Base-by-base conservation (phyloP, 53 echinoderm and acorn worm genomes). In the Patiria pectinifera region DNA sequence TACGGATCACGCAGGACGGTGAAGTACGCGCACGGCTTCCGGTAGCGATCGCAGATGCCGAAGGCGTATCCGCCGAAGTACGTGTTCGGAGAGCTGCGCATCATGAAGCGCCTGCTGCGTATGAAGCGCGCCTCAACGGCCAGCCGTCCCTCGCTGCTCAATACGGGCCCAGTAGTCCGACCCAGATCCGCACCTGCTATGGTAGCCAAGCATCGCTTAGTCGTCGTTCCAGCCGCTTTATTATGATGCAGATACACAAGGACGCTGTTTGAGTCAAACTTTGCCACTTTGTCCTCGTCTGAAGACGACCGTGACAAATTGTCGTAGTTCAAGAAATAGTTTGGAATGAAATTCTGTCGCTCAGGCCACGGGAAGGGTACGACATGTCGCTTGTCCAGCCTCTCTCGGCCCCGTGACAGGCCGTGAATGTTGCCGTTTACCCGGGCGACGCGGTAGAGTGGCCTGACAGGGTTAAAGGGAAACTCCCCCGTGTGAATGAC, bases 31-130 rank as follows among this genome's bases (percentile, higher is more conserved):
- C 99, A 99, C 4, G 97, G 95, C 43, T 92, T 82, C 14, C 81
- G 70, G 21, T 97, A 74, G 3, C 93, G 95, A 82, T 99, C 99
- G 46, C 99, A 99, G 3, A 95, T 78, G 24, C 99, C 99, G 76
- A 99, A 99, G 13, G 97, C 82, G 91, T 97, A 99, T 6, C 99
- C 99, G 14, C 99, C 99, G 86, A 96, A 93, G 83, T 94, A 95
- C 0, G 89, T 93, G 85, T 94, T 94, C 21, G 91, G 95, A 69
- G 48, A 44, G 11, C 80, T 94, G 21, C 72, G 80, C 83, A 78
- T 91, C 35, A 87, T 79, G 35, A 93, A 94, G 21, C 88, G 91
- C 25, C 58, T 77, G 24, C 83, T 91, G 18, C 83, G 79, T 2
- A 81, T 89, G 47, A 96, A 87, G 78, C 93, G 91, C 74, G 86